phyloP scores from a whole-genome alignment of 2,113 vertebrate genomes.

The Nymphicus hollandicus region DNA sequence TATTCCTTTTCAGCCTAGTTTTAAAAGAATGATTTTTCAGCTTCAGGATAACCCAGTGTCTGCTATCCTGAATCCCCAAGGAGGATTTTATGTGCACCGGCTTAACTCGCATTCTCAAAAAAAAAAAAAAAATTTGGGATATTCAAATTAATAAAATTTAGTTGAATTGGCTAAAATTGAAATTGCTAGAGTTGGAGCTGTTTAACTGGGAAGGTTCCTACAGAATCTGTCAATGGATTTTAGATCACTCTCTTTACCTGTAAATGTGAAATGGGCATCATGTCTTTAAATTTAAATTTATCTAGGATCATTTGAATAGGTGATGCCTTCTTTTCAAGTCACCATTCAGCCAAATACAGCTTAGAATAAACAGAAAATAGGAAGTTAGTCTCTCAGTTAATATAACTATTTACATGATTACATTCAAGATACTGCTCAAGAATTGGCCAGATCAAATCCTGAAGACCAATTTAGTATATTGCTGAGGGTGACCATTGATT shows the following conservation, averaged over 20 bases:
- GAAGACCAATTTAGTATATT: not conserved
- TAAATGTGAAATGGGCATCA: not conserved
- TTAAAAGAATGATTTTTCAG: not conserved
- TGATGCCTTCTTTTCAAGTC: not conserved
- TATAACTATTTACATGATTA: not conserved
- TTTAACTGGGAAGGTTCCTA: not conserved
- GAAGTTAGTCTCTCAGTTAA: not conserved
- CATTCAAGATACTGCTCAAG: not conserved
- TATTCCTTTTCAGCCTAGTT: not conserved
- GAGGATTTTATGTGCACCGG: not conserved
- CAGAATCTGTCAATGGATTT: constrained; percentile 1
- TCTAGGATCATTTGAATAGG: not conserved
- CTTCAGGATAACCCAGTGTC: not conserved
- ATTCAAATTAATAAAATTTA: not conserved
- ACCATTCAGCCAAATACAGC: not conserved
- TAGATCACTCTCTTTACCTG: not conserved
- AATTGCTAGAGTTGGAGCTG: not conserved
- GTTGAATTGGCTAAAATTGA: not conserved
- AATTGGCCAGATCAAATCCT: not conserved
- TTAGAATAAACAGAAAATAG: not conserved
- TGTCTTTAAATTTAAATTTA: not conserved
- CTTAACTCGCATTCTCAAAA: not conserved
- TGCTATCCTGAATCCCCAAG: not conserved
- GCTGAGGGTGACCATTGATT: not conserved
- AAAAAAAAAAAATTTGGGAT: not conserved